A percentile compares a stretch with the other conserved stretches of the same genome.
These are phyloP conservation scores for Dromas ardeola DNA, from an alignment of 2,113 vertebrate species.

Conservation along the genomic window DNA sequence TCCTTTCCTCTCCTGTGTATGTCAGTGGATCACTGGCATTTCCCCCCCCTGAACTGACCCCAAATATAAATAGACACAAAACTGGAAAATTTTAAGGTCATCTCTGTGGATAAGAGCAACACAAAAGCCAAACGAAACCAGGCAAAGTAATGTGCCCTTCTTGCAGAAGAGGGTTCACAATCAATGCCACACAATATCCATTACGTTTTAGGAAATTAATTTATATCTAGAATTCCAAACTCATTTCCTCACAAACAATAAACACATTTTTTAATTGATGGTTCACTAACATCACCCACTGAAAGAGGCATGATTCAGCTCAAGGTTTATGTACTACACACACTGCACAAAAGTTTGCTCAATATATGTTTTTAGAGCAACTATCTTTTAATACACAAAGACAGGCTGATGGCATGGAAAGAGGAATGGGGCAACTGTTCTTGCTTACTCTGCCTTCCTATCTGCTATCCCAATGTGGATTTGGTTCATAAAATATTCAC, in stretches of 20 bases:
- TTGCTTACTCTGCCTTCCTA: background rate
- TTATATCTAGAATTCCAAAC: background rate
- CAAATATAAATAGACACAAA: background rate
- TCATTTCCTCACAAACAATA: background rate
- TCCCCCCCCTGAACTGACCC: background rate
- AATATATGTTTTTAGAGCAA: background rate
- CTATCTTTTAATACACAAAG: background rate
- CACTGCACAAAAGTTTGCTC: background rate
- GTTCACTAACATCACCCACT: background rate
- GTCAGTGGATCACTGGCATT: constrained; percentile 15
- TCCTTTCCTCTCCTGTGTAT: background rate
- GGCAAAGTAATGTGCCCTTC: background rate
- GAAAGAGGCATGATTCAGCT: background rate
- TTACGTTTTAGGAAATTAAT: background rate
- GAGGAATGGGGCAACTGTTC: background rate
- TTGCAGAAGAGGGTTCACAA: background rate
- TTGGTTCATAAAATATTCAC: background rate
- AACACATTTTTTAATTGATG: background rate
- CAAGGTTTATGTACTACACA: background rate
- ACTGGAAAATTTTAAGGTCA: background rate
- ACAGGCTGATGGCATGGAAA: background rate
- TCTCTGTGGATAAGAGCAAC: background rate
- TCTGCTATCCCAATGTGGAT: background rate
- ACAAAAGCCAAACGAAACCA: background rate
- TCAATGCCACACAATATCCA: background rate